A percentile compares a stretch with the other conserved stretches of the same genome.
phyloP scores from a whole-genome alignment of 2,888 invertebrate species.

The Clitarchus hookeri region DNA sequence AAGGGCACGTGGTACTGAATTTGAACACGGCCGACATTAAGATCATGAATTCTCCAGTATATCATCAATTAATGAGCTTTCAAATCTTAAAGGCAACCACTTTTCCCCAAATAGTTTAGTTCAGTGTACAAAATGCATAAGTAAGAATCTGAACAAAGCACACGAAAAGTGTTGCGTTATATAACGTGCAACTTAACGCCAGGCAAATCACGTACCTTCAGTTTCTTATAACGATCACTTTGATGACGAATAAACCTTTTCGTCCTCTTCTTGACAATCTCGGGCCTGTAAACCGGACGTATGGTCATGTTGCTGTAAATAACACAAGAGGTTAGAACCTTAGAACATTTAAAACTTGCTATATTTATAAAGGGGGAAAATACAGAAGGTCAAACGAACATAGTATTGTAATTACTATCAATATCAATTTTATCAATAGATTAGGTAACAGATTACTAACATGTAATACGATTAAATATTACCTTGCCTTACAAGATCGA shows the following conservation, averaged over 20 bases:
- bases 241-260: conserved; percentile 99
- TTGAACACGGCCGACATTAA: too few species aligned
- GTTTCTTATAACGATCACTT: conserved; percentile 95
- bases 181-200: too few species aligned
- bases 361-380: not conserved
- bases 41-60: too few species aligned
- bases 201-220: conserved; percentile 68
- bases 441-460: not conserved
- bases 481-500: not conserved
- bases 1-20: too few species aligned
- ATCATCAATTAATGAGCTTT: too few species aligned
- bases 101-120: too few species aligned
- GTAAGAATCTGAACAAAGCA: too few species aligned
- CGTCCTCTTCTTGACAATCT: conserved; percentile 95
- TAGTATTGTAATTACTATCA: too few species aligned
- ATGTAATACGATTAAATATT: not conserved
- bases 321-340: not conserved
- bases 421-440: not conserved
- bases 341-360: not conserved
- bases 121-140: too few species aligned
- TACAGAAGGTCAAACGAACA: too few species aligned
- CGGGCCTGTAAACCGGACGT: conserved; percentile 83
- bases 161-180: too few species aligned
- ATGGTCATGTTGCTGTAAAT: conserved; percentile 40
- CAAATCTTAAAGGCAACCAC: too few species aligned